Conservation (phyloP, 2,888 invertebrate genomes). For the Synergus laeviventris region DNA sequence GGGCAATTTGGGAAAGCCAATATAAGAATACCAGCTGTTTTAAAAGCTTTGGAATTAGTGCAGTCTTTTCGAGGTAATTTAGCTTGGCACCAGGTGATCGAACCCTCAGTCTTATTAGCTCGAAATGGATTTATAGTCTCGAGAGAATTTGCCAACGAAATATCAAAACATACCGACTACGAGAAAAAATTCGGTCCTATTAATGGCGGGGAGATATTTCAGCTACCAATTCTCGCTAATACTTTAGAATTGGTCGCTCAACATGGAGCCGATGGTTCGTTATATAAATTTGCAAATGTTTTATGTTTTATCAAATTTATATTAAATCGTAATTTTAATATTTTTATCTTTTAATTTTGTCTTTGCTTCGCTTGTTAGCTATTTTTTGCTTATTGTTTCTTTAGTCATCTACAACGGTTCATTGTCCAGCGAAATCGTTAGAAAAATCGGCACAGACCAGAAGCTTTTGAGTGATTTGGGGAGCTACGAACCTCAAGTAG, state of each 20-base stretch:
- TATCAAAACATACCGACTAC: conserved; percentile 73
- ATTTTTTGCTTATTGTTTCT: conserved; percentile 50
- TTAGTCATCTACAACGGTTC: conserved; percentile 72
- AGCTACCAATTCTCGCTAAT: conserved; percentile 77
- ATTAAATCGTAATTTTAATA: conserved; percentile 39
- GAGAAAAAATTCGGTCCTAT: conserved; percentile 67
- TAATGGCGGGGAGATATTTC: conserved; percentile 76
- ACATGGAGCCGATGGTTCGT: conserved; percentile 70
- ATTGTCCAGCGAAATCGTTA: conserved; percentile 15
- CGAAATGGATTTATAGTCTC: conserved; percentile 78
- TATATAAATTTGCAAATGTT: background rate
- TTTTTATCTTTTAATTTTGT: conserved; percentile 8
- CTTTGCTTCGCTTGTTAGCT: conserved; percentile 23
- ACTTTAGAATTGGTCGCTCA: conserved; percentile 78
- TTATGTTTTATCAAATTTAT: conserved; percentile 32
- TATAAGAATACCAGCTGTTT: conserved; percentile 78
- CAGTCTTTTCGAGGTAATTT: conserved; percentile 79
- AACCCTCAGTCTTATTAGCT: conserved; percentile 80
- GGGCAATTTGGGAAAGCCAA: conserved; percentile 52
- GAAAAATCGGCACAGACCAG: conserved; percentile 42
- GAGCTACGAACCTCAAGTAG: conserved; percentile 62
- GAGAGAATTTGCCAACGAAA: conserved; percentile 76
- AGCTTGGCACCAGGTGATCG: conserved; percentile 80
- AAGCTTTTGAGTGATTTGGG: conserved; percentile 63
- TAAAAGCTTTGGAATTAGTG: conserved; percentile 79